Evolutionary conservation across 2,888 invertebrate genomes (phyloP), one percentile per base, ranked within the genome.

Genomic region (Parnassius smintheus): DNA sequence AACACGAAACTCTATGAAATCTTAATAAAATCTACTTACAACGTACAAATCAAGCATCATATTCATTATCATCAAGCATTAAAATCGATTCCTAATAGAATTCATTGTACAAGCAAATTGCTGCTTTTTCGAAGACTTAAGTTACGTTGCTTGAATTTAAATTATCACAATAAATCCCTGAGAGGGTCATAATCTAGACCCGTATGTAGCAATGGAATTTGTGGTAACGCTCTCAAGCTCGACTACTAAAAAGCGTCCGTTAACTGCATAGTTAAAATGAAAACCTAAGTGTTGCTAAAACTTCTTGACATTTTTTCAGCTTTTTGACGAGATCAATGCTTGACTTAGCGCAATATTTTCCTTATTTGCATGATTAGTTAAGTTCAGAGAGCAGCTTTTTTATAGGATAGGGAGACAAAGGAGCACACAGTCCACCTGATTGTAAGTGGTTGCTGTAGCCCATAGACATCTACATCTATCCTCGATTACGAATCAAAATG

Each of bases 131-230:
- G 2, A n/a, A 48, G 8, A 35, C 2, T 44, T 45, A 9, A 22
- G 35, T 35, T 48, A 49, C 35, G 35, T n/a, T n/a, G 12, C 9
- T 10, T 41, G 49, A 57, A 50, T 57, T 11, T 50, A 18, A 50
- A 57, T 49, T 42, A 57, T 42, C 13, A 12, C 12, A 18, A 57
- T 10, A 42, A 18, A 18, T 12, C 9, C 13, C 25, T 41, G 18
- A 49, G 7, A 7, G 13, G 10, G 18, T 12, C 2, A 11, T 11
- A 50, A 50, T 57, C 42, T 50, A 50, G 42, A 18, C 57, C 42
- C 56, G 56, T 57, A 57, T 41, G 48, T 48, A 49, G 9, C 44
- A 9, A 18, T 54, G 12, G 46, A 25, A 25, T 56, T 45, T 56
- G 53, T 8, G 53, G 53, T 53, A 12, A 25, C n/a, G 4, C 8